These are phyloP conservation scores for Chelidonichthys spinosus DNA, from an alignment of 2,797 vertebrate species.

Conservation along the genomic window DNA sequence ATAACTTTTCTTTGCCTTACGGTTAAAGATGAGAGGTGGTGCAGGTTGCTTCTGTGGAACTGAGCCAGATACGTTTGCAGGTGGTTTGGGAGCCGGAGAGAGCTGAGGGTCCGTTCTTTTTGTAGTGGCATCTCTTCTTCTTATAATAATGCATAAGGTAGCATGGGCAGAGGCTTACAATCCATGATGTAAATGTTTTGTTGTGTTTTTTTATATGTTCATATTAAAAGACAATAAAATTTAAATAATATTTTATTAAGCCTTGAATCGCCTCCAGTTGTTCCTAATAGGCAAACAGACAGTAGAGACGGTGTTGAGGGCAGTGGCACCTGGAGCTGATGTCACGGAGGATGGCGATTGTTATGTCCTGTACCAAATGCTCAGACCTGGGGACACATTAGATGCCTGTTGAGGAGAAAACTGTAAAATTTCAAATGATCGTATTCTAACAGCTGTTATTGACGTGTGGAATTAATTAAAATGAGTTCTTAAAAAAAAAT, in stretches of 20 bases:
- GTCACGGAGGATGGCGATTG: slow-evolving; percentile 64
- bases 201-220: slow-evolving; percentile 88
- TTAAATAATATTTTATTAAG: slow-evolving; percentile 90
- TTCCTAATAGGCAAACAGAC: slow-evolving; percentile 72
- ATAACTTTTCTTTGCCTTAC: slow-evolving; percentile 49
- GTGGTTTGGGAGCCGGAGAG: slow-evolving; percentile 66
- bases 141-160: slow-evolving; percentile 82
- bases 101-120: slow-evolving; percentile 69
- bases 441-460: slow-evolving; percentile 87
- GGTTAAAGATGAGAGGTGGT: slow-evolving; percentile 58
- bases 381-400: slow-evolving; percentile 73
- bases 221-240: slow-evolving; percentile 89
- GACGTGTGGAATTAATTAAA: slow-evolving; percentile 90
- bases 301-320: slow-evolving; percentile 57
- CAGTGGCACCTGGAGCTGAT: slow-evolving; percentile 66
- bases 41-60: slow-evolving; percentile 72
- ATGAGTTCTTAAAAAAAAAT: slow-evolving; percentile 81
- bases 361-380: slow-evolving; percentile 77
- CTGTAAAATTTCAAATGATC: slow-evolving; percentile 84
- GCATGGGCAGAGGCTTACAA: slow-evolving; percentile 87
- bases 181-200: slow-evolving; percentile 86
- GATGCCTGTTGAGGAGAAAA: slow-evolving; percentile 81
- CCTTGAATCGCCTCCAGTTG: slow-evolving; percentile 85
- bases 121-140: slow-evolving; percentile 76
- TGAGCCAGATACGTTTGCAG: slow-evolving; percentile 76